These are phyloP conservation scores for Andrena bucephala DNA, from an alignment of 2,888 invertebrate genomes.

Conservation along the genomic window DNA sequence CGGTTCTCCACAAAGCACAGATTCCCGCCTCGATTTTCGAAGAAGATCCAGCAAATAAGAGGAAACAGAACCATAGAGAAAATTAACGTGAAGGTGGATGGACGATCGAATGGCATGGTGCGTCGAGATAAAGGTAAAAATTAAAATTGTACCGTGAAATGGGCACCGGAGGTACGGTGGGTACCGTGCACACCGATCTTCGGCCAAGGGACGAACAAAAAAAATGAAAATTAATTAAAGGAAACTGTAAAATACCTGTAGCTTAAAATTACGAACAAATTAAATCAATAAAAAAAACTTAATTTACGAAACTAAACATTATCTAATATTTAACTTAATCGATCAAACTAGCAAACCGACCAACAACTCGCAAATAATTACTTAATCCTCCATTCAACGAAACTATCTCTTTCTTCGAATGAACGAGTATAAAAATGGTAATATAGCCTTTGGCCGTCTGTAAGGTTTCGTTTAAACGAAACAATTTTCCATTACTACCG, in stretches of 20 bases:
- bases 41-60: slow-evolving; percentile 1
- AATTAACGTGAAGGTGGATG: slow-evolving; percentile 21
- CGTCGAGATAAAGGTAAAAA: slow-evolving; percentile 32
- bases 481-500: slow-evolving; percentile 4
- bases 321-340: too few species aligned
- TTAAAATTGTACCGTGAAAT: slow-evolving; percentile 72
- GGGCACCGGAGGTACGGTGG: slow-evolving; percentile 73
- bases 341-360: background rate
- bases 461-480: background rate
- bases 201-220: slow-evolving; percentile 60
- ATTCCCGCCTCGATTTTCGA: background rate
- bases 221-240: slow-evolving; percentile 59
- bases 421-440: background rate
- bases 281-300: background rate
- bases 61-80: slow-evolving; percentile 37
- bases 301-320: background rate
- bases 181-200: slow-evolving; percentile 75
- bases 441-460: background rate
- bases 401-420: background rate
- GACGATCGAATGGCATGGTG: background rate
- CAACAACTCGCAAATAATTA: background rate
- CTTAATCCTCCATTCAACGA: background rate
- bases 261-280: background rate
- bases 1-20: slow-evolving; percentile 25
- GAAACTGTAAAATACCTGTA: background rate